Percentiles rank a stretch among this genome's conserved stretches.
Conservation (phyloP, 2,797 vertebrate species). For the Staurois parvus region DNA sequence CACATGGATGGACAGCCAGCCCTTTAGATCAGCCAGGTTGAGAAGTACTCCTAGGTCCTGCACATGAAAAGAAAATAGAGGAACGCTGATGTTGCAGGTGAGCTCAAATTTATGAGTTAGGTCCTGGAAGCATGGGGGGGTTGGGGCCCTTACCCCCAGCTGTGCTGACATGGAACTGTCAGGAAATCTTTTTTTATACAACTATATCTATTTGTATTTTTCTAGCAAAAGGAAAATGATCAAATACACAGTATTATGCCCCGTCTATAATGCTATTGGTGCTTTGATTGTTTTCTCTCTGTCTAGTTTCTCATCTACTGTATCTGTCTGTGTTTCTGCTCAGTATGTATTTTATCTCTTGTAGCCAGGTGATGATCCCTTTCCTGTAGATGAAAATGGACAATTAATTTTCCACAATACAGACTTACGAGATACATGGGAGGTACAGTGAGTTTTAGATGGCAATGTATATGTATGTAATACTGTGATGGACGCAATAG, state of each 20-base stretch:
- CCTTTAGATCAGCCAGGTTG: too few relatives aligned
- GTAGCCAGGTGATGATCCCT: slow-evolving; percentile 43
- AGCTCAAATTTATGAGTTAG: too few relatives aligned
- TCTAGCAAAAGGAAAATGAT: too few relatives aligned
- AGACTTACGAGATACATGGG: slow-evolving; percentile 55
- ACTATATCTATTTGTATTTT: too few relatives aligned
- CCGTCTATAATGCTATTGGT: not conserved
- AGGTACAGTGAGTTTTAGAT: slow-evolving; percentile 42
- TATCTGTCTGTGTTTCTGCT: not conserved
- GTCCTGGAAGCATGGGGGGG: too few relatives aligned
- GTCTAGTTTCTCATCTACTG: not conserved
- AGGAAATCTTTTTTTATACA: too few relatives aligned
- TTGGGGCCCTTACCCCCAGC: too few relatives aligned
- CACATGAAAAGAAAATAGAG: too few relatives aligned
- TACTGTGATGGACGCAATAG: not conserved
- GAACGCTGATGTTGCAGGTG: too few relatives aligned
- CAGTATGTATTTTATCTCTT: slow-evolving; percentile 7
- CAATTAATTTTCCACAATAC: slow-evolving; percentile 39
- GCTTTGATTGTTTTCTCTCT: not conserved
- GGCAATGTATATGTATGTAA: not conserved
- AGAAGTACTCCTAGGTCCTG: too few relatives aligned
- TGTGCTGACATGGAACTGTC: too few relatives aligned
- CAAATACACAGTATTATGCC: not conserved
- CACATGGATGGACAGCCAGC: too few relatives aligned
- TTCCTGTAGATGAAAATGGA: slow-evolving; percentile 55